Evolutionary conservation across 2,888 invertebrate genomes (phyloP), one percentile per base, ranked within the genome.

Genomic region (Pinctada fucata): DNA sequence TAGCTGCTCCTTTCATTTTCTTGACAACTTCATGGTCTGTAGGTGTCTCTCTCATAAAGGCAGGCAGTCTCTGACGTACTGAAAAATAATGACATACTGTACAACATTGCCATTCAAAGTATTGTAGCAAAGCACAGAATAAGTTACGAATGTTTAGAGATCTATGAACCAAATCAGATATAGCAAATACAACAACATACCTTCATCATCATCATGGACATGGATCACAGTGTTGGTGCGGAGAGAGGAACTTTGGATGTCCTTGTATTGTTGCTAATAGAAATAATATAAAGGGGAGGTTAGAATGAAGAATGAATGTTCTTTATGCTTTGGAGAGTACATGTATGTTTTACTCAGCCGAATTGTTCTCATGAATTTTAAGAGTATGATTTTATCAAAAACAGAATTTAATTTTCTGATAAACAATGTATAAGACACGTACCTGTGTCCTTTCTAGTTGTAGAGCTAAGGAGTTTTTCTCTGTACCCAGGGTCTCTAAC

Each of bases 381-480:
- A 31, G 31, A 31, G 1, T 31, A 31, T 31, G 31, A 31, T 31
- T 31, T 31, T 31, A 31, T 31, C 31, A 31, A 31, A 1, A 31
- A 31, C 31, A 31, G 31, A 31, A 31, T 31, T 31, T 31, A 31
- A 31, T 31, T 31, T 31, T 31, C 31, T 31, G 31, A 31, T 31
- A 31, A 31, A 31, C 31, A 31, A 31, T 31, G 31, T 31, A 31
- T 31, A 31, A 31, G 31, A 31, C 31, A 8, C 77, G 89, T 89
- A 96, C 96, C 89, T 91, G 91, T 64, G 92, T 82, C 79, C 96
- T 95, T 91, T 97, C 97, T 87, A 97, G 92, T 90, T 97, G 97
- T 86, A 97, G 94, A 85, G 94, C 94, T 73, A 97, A 93, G 45
- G 97, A 96, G 93, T 97, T 97, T 90, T 96, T 95, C 89, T 97